A percentile compares a stretch with the other conserved stretches of the same genome.
Conservation (phyloP, 2,888 invertebrate species). For the Orchesella flavescens region DNA sequence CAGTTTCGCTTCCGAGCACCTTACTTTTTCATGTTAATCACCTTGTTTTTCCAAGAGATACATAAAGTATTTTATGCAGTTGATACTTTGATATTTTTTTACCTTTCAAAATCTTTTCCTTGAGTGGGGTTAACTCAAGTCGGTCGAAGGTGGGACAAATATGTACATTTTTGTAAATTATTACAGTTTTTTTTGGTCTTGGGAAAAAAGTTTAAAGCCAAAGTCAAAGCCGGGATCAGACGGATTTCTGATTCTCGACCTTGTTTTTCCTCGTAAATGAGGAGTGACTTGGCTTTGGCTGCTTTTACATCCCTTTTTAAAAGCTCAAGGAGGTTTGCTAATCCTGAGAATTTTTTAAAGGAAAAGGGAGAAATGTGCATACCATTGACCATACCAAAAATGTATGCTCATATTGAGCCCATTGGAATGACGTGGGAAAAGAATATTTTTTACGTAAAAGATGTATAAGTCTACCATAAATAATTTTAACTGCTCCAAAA, state of each 20-base stretch:
- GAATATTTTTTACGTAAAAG: conserved; percentile 18
- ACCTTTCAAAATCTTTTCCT: conserved; percentile 6
- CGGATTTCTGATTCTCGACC: conserved; percentile 47
- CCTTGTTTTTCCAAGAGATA: conserved; percentile 30
- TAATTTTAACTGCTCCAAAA: too few species aligned
- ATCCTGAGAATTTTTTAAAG: conserved; percentile 46
- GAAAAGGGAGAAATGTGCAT: background rate
- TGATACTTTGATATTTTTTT: conserved; percentile 23
- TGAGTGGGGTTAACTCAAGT: conserved; percentile 53
- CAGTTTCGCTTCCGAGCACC: background rate
- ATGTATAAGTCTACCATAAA: too few species aligned
- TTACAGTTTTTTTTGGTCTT: conserved; percentile 43
- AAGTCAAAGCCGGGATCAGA: conserved; percentile 44
- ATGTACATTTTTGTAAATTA: conserved; percentile 60
- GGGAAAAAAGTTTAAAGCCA: conserved; percentile 34
- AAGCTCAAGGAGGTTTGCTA: conserved; percentile 5
- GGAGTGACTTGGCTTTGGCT: background rate
- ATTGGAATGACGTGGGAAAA: conserved; percentile 51
- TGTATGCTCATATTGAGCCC: background rate
- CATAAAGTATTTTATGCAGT: conserved; percentile 6
- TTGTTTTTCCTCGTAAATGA: conserved; percentile 40
- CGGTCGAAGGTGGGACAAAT: conserved; percentile 59
- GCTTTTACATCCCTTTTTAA: conserved; percentile 34
- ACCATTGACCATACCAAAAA: too few species aligned
- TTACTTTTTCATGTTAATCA: conserved; percentile 56